These are phyloP conservation scores for Chionomys nivalis DNA, from an alignment of 2,113 vertebrate genomes.

Conservation along the genomic window DNA sequence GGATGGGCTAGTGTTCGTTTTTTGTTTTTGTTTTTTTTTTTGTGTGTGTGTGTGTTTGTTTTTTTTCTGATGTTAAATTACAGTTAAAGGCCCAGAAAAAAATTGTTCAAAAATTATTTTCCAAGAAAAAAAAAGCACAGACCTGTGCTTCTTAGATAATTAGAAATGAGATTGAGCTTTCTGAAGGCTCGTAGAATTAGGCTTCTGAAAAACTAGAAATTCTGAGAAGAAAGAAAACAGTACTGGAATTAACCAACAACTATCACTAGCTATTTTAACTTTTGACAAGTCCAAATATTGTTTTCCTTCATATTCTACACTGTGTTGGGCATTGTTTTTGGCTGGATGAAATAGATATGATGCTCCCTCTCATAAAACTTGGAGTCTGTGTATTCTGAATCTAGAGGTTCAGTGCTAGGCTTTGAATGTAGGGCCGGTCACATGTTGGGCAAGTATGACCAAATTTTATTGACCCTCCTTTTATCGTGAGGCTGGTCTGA, in stretches of 20 bases:
- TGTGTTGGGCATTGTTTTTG: neutral
- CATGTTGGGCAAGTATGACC: neutral
- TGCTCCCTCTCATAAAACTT: neutral
- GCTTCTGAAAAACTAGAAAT: neutral
- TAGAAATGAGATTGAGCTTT: neutral
- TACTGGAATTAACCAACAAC: neutral
- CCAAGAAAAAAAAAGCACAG: neutral
- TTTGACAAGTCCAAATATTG: neutral
- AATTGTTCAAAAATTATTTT: neutral
- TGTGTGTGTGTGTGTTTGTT: too few relatives aligned
- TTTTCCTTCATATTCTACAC: neutral
- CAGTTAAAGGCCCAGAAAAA: neutral
- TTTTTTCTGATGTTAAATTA: neutral
- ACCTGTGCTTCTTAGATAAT: neutral
- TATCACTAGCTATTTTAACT: neutral
- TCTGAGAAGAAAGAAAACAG: neutral
- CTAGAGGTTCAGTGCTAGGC: neutral
- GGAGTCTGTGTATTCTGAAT: neutral
- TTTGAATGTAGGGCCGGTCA: neutral
- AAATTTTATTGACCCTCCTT: neutral
- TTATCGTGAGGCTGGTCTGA: neutral
- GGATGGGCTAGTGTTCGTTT: neutral
- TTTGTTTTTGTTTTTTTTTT: too few relatives aligned
- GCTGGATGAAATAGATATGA: neutral
- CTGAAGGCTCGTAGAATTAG: neutral